These are phyloP conservation scores for Xestoiulus laeticollis DNA, from an alignment of 2,888 invertebrate genomes.

Conservation along the genomic window DNA sequence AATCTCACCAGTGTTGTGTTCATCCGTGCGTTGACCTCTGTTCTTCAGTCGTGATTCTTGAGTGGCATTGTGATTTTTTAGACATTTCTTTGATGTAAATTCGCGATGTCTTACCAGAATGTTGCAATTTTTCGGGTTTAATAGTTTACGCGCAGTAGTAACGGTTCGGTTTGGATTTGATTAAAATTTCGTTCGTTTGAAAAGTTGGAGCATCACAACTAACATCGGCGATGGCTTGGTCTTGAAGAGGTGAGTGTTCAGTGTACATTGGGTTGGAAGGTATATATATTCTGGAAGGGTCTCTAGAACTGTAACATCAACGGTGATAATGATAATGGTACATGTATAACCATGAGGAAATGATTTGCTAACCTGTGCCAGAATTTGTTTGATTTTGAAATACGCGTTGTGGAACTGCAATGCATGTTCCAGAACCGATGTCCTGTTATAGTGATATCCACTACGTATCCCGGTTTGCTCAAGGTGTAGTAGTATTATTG, in stretches of 20 bases:
- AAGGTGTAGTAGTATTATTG: no score
- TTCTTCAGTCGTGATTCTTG: constrained; percentile 33
- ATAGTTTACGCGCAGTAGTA: neutral
- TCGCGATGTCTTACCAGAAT: neutral
- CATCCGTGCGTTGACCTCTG: constrained; percentile 47
- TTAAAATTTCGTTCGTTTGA: neutral
- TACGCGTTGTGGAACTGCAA: neutral
- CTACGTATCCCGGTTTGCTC: neutral
- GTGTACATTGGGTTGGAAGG: neutral
- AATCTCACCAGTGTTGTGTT: constrained; percentile 43
- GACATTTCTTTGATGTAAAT: neutral
- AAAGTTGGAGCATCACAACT: constrained; percentile 6
- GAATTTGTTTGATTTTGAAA: no score
- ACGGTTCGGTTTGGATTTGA: neutral
- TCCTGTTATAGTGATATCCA: neutral
- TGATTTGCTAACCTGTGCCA: no score
- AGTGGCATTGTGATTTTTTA: constrained; percentile 38
- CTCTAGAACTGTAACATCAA: neutral
- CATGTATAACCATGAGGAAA: no score
- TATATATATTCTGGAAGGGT: neutral
- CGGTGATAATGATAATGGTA: no score
- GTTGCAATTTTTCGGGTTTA: neutral
- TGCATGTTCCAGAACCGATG: neutral
- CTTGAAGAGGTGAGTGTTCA: constrained; percentile 39
- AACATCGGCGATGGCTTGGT: constrained; percentile 13